phyloP scores from a whole-genome alignment of 92 coral and sea anemone species.

The Montipora capitata region DNA sequence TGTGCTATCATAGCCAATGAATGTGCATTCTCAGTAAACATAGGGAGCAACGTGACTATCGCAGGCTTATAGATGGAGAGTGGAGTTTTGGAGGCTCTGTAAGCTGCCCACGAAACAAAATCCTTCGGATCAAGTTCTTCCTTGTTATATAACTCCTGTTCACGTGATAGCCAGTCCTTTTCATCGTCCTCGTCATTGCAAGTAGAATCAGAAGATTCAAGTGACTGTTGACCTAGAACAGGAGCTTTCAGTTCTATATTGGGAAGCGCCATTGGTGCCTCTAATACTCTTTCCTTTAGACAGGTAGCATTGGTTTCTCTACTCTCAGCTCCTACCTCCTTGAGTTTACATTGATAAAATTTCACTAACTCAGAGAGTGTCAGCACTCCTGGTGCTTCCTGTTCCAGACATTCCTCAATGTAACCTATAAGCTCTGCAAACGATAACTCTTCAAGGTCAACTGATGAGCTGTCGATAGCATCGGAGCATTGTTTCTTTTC shows the following conservation, averaged over 20 bases:
- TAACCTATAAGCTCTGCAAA: conserved; percentile 77
- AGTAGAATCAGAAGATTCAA: conserved; percentile 23
- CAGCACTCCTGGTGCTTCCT: conserved; percentile 51
- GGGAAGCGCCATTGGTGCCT: conserved; percentile 61
- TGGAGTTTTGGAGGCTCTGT: conserved; percentile 61
- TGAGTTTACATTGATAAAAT: conserved; percentile 49
- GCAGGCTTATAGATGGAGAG: conserved; percentile 58
- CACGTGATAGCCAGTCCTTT: conserved; percentile 70
- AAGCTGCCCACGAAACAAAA: conserved; percentile 68
- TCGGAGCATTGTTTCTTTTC: conserved; percentile 56
- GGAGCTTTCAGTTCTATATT: conserved; percentile 46
- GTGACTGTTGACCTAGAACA: conserved; percentile 25
- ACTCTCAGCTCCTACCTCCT: conserved; percentile 60
- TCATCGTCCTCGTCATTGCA: conserved; percentile 46
- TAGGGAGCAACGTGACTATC: conserved; percentile 63
- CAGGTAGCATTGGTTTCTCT: conserved; percentile 63
- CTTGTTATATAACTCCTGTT: conserved; percentile 47
- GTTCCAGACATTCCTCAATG: conserved; percentile 71
- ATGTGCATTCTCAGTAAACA: conserved; percentile 74
- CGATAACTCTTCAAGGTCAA: conserved; percentile 68
- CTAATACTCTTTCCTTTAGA: conserved; percentile 70
- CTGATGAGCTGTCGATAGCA: conserved; percentile 36
- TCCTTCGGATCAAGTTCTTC: conserved; percentile 57
- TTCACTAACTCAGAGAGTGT: conserved; percentile 65
- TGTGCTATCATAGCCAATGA: conserved; percentile 66